Percentiles rank a stretch among this genome's conserved stretches.
These are phyloP conservation scores for Dipodomys stephensi DNA, from an alignment of 2,113 vertebrate genomes.

Conservation along the genomic window DNA sequence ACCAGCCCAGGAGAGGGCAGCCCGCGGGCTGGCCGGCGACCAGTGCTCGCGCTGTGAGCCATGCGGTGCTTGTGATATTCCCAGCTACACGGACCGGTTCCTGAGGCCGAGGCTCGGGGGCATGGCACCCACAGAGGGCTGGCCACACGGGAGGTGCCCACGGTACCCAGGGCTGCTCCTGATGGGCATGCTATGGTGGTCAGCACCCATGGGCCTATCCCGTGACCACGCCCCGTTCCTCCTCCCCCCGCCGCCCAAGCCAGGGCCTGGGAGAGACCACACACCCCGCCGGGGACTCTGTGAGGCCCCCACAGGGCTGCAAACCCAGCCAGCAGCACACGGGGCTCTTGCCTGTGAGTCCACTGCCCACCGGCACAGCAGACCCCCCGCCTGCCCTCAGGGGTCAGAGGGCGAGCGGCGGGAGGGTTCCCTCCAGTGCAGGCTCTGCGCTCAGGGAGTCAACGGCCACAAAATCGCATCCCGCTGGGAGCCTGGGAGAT, in stretches of 20 bases:
- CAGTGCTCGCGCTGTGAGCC: background rate
- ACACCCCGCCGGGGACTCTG: too few relatives aligned
- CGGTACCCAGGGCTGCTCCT: too few relatives aligned
- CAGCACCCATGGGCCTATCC: too few relatives aligned
- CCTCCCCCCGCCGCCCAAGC: background rate
- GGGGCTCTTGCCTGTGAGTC: background rate
- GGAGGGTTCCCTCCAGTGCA: background rate
- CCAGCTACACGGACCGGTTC: too few relatives aligned
- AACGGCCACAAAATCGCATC: too few relatives aligned
- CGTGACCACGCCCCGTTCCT: background rate
- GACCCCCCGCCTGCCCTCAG: background rate
- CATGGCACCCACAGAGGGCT: background rate
- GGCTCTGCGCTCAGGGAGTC: too few relatives aligned
- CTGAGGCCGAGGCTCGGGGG: rapidly evolving
- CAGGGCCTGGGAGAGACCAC: rapidly evolving
- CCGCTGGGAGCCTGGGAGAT: too few relatives aligned
- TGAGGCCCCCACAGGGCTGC: too few relatives aligned
- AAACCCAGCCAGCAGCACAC: rapidly evolving
- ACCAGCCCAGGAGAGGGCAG: background rate
- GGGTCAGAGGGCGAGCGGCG: background rate
- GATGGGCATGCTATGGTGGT: too few relatives aligned
- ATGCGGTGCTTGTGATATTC: background rate
- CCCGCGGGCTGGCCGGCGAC: too few relatives aligned
- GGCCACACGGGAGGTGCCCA: background rate
- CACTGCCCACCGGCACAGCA: rapidly evolving